Evolutionary conservation across 2,888 invertebrate genomes (phyloP), one percentile per base, ranked within the genome.

Genomic region (Arge pagana): DNA sequence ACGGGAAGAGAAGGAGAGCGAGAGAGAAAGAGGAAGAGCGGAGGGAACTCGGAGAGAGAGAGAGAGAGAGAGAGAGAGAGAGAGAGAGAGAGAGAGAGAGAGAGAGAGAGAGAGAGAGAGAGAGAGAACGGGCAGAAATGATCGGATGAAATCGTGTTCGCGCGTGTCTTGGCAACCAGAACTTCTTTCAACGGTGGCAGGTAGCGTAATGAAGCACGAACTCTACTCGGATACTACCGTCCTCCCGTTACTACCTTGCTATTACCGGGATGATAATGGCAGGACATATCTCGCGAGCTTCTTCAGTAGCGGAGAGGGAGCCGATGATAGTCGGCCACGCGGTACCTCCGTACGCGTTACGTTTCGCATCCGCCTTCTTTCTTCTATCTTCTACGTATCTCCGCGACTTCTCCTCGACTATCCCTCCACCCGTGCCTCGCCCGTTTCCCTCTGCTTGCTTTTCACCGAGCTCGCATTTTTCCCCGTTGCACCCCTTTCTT

Each of bases 191-290:
- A 50, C 50, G 43, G 50, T 50, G 50, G 50, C 50, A 50, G 42
- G 33, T 24, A 31, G 35, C 26, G 35, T 50, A 50, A 50, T 42
- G 50, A 50, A 50, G 50, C 50, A 50, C 50, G 50, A 50, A 50
- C 45, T 45, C 45, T 33, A 21, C 33, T 45, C 45, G 45, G 45
- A 45, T 45, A 45, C 45, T 45, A 5, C 40, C 35, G 50, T 18
- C 15, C 18, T n/a, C 18, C 7, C 18, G 18, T 11, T 18, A 16
- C 42, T 43, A 50, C 50, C 50, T 30, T 43, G 50, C 50, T 50
- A 50, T 50, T 50, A 50, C 50, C 35, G 33, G 33, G 50, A 50
- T 50, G 50, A 50, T 50, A 50, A 50, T 50, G 50, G 50, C 50
- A 42, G 42, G 50, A 50, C 50, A 42, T 50, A 41, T 42, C 50